Evolutionary conservation across 2,888 invertebrate genomes (phyloP).

Genomic region (Spodoptera picta): DNA sequence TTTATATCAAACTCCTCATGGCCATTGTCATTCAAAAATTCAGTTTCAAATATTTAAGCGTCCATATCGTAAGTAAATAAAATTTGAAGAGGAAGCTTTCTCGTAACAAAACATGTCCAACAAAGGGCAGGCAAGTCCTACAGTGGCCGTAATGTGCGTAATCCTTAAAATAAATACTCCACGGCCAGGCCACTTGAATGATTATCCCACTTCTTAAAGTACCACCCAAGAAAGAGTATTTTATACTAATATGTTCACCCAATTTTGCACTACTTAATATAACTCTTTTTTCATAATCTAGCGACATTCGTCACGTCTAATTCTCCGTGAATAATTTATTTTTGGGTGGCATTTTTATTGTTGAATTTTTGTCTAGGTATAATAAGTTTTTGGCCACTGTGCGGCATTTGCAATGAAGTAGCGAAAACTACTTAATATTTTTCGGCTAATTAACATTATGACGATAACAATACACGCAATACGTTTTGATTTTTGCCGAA

Average conservation of each 20-base stretch:
- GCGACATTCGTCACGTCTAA: slow-evolving; percentile 61
- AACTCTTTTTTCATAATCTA: slow-evolving; percentile 40
- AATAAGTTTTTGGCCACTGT: slow-evolving; percentile 46
- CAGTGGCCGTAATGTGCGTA: slow-evolving; percentile 75
- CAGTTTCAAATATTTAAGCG: slow-evolving; percentile 47
- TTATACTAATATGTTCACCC: slow-evolving; percentile 57
- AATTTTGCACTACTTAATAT: slow-evolving; percentile 64
- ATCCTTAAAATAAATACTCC: slow-evolving; percentile 83
- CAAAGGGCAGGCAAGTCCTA: slow-evolving; percentile 60
- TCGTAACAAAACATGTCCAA: slow-evolving; percentile 72
- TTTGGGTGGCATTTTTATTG: slow-evolving; percentile 71
- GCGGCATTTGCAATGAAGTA: slow-evolving; percentile 51
- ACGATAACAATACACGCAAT: slow-evolving; percentile 35
- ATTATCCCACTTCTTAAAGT: slow-evolving; percentile 57
- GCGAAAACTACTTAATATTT: slow-evolving; percentile 29
- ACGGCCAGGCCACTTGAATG: slow-evolving; percentile 71
- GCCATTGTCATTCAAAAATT: slow-evolving; percentile 46
- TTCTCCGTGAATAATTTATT: slow-evolving; percentile 56
- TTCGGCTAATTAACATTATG: slow-evolving; percentile 45
- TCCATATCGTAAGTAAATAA: slow-evolving; percentile 55
- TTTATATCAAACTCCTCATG: slow-evolving; percentile 12
- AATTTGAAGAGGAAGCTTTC: slow-evolving; percentile 52
- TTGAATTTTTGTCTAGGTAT: slow-evolving; percentile 46
- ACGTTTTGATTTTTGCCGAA: slow-evolving; percentile 27
- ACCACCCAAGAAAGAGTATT: slow-evolving; percentile 73